Percentiles rank a stretch among this genome's conserved stretches.
Conservation (phyloP, 53 echinoderm and acorn worm genomes). For the Arbacia lixula region DNA sequence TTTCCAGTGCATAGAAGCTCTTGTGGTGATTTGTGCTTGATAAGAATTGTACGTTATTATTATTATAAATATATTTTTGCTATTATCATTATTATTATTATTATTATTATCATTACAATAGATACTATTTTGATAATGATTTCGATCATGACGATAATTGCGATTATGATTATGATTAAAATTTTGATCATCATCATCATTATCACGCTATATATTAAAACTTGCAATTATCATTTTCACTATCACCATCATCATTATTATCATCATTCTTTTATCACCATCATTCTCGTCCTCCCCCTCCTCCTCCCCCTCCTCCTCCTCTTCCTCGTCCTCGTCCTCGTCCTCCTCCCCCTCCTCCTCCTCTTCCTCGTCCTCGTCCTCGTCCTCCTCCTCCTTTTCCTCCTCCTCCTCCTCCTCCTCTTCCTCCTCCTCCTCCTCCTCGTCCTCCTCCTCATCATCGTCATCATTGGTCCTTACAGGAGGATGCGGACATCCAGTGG, state of each 20-base stretch:
- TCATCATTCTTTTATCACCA: too few relatives aligned
- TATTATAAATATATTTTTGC: background rate
- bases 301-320: too few relatives aligned
- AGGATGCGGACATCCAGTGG: constrained; percentile 99
- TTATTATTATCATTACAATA: too few relatives aligned
- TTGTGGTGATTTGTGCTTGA: too few relatives aligned
- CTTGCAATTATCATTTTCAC: too few relatives aligned
- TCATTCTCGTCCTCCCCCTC: too few relatives aligned
- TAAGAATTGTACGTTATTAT: background rate
- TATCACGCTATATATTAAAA: background rate
- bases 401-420: too few relatives aligned
- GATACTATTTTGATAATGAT: background rate
- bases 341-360: background rate
- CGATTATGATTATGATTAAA: background rate
- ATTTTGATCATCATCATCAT: background rate
- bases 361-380: background rate
- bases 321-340: background rate
- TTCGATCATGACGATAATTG: background rate
- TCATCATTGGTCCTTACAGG: too few relatives aligned
- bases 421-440: too few relatives aligned
- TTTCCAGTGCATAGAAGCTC: too few relatives aligned
- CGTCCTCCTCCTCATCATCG: too few relatives aligned
- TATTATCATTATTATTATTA: background rate
- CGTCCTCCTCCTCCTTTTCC: background rate
- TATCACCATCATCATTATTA: too few relatives aligned